Conservation (phyloP, 2,113 vertebrate genomes). For the Eonycteris spelaea region DNA sequence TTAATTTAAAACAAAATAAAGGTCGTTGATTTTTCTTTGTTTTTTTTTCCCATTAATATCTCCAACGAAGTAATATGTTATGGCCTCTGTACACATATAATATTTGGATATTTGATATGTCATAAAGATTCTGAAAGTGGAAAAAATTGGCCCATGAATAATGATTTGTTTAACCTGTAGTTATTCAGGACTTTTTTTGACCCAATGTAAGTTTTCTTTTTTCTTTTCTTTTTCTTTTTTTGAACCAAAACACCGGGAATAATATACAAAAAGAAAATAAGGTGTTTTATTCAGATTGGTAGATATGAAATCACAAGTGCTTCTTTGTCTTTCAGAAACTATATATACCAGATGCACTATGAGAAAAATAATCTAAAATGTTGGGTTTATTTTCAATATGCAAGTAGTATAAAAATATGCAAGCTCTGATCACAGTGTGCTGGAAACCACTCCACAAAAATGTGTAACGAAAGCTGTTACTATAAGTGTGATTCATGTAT, state of each 20-base stretch:
- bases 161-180: constrained; percentile 46
- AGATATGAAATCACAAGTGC: constrained; percentile 50
- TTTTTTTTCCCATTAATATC: not conserved
- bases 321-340: constrained; percentile 72
- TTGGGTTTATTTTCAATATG: constrained; percentile 83
- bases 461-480: constrained; percentile 88
- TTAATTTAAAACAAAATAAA: not conserved
- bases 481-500: constrained; percentile 77
- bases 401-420: constrained; percentile 81
- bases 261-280: constrained; percentile 65
- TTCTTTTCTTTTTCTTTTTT: not conserved
- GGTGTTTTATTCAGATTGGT: constrained; percentile 53
- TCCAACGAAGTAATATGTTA: not conserved
- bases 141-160: constrained; percentile 63
- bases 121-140: constrained; percentile 28
- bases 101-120: not conserved
- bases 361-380: constrained; percentile 77
- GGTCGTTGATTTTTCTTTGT: not conserved
- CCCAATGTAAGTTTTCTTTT: not conserved
- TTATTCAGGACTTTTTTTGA: constrained; percentile 35
- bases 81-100: accelerated
- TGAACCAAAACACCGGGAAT: constrained; percentile 61
- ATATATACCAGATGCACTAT: constrained; percentile 71
- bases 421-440: constrained; percentile 75
- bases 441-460: constrained; percentile 85